Evolutionary conservation across 2,113 vertebrate species (phyloP), one percentile per base, ranked within the genome.

Genomic region (Aspidoscelis tigris): DNA sequence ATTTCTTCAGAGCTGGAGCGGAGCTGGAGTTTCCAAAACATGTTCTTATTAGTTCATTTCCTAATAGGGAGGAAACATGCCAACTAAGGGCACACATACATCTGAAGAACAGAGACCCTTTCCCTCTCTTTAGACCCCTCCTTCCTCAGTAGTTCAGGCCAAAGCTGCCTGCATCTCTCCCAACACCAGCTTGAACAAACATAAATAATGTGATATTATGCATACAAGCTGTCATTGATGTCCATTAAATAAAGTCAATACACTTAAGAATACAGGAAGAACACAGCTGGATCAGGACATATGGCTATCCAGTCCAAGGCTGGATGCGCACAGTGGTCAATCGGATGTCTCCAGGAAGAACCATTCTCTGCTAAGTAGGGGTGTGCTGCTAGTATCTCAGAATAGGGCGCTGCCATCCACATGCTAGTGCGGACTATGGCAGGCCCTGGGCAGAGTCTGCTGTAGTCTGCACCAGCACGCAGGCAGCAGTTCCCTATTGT

Each of bases 11-110:
- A 69, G 58, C 58, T 61, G 58, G 18, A 61, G 82, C 43, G 14
- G 11, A 76, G 33, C 8, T 16, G 44, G 44, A 16, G 33, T 76
- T 81, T 76, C 61, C 72, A 70, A 70, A 81, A 81, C 65, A 65
- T 3, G 39, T 73, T 55, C 73, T 76, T 61, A 47, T 81, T 86
- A 43, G 24, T 76, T 81, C 53, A 18, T 80, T 81, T 81, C 84
- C 78, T 33, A 75, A 70, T 66, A 66, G 18, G 58, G 65, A 73
- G 65, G 43, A 70, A 80, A 75, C 10, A n/a, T 58, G 24, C 72
- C 5, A 16, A 43, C 16, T 22, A 39, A n/a, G 4, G 73, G 33
- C 72, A 33, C n/a, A 61, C 39, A 33, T 33, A 81, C 72, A 81
- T 47, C 84, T 76, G 65, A 65, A 61, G 33, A 70, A 11, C 47